Evolutionary conservation across 1,140 invertebrate genomes (phyloP).

Genomic region (Solenopsis fugax): DNA sequence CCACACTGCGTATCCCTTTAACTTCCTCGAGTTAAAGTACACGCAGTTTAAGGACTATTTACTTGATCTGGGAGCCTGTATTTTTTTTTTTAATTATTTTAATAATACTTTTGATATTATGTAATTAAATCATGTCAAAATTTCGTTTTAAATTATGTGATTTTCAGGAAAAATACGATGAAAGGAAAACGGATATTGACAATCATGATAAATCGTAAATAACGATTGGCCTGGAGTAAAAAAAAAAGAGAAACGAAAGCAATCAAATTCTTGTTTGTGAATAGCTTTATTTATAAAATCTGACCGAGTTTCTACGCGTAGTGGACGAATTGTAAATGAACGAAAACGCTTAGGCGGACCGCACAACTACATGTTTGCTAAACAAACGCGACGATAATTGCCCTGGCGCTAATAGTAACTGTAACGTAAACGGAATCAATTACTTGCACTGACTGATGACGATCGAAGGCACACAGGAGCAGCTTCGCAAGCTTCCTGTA

Average conservation of each 20-base stretch:
- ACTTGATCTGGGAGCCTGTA: neutral
- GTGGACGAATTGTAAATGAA: slow-evolving; percentile 25
- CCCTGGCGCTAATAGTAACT: slow-evolving; percentile 65
- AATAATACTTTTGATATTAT: neutral
- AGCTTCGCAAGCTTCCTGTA: neutral
- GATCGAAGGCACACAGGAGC: neutral
- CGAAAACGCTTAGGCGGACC: slow-evolving; percentile 11
- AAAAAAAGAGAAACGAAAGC: neutral
- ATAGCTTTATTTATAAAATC: slow-evolving; percentile 11
- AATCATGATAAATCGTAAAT: neutral
- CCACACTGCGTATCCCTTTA: slow-evolving; percentile 84
- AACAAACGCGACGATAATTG: slow-evolving; percentile 74
- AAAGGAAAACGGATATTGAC: neutral
- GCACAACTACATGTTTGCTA: slow-evolving; percentile 65
- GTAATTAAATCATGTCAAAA: neutral
- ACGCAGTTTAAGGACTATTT: slow-evolving; percentile 9
- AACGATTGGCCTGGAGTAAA: neutral
- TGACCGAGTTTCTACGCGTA: neutral
- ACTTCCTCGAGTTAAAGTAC: slow-evolving; percentile 63
- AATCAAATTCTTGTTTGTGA: neutral
- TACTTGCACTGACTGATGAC: slow-evolving; percentile 19
- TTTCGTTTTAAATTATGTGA: neutral
- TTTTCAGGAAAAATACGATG: neutral
- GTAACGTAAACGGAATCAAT: slow-evolving; percentile 68
- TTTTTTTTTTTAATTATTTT: neutral